phyloP scores from a whole-genome alignment of 2,113 vertebrate species.

The Theristicus caerulescens region DNA sequence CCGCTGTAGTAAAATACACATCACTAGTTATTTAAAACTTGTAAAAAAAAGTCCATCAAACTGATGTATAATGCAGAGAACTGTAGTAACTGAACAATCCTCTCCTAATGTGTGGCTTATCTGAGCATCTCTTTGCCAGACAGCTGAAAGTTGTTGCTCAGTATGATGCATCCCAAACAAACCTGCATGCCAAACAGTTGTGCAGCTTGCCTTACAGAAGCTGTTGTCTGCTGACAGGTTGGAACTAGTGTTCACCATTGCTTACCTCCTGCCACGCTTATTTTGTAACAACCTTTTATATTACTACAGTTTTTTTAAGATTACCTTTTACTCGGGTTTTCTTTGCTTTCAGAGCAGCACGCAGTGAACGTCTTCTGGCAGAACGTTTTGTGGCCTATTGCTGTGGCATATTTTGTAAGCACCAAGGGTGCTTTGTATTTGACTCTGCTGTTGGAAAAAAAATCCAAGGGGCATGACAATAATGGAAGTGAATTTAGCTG shows the following conservation, averaged over 20 bases:
- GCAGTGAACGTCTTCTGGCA: not conserved
- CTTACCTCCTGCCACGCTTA: not conserved
- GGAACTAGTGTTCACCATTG: not conserved
- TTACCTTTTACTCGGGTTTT: not conserved
- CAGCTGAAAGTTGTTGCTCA: not conserved
- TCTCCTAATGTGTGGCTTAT: not conserved
- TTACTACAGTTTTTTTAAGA: not conserved
- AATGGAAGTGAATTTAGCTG: not conserved
- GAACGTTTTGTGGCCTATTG: not conserved
- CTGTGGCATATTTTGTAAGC: not conserved
- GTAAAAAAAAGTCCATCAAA: not conserved
- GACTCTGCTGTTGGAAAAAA: not conserved
- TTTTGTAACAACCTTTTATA: not conserved
- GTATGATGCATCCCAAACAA: not conserved
- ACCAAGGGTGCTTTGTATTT: not conserved
- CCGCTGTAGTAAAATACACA: not conserved
- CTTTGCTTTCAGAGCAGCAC: not conserved
- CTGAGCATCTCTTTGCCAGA: not conserved
- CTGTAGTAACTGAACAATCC: not conserved
- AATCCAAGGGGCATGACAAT: not conserved
- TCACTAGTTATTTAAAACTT: not conserved
- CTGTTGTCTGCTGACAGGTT: not conserved
- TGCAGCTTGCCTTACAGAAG: too few species aligned
- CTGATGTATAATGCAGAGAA: not conserved
- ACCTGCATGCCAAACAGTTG: not conserved